Base-by-base conservation (phyloP, 2,113 vertebrate species). In the Elephantulus edwardii region DNA sequence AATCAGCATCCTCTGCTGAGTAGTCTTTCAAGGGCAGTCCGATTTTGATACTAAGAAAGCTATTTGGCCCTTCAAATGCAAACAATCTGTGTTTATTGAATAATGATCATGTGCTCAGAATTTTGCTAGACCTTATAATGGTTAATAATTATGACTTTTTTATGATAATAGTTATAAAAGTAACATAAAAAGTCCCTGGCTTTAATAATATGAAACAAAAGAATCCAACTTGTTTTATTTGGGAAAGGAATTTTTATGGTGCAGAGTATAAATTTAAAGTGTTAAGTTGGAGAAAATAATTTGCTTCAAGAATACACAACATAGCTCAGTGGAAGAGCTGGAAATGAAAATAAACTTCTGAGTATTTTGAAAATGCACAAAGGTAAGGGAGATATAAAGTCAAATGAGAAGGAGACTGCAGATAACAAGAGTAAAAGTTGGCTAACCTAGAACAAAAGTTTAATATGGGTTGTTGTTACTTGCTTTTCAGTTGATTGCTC, bases 1-100 rank as follows among this genome's bases (percentile, higher is more conserved):
- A 93, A 92, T 95, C 86, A 93, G 83, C 42, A 86, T 70, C 24
- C 93, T 95, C 58, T 90, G 50, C 50, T 66, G 75, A 96, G 66
- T 26, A 88, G 38, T 19, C 38, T 93, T 94, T 88, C 76, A 86
- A 94, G 66, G 66, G 14, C 71, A 91, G 60, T 83, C n/a, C 76
- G 77, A 28, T 66, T 86, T 93, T 80, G 74, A 68, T 68, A 90
- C n/a, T 56, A 80, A 78, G 26, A 84, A 89, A 87, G 20, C 5
- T 46, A 28, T 85, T 35, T 56, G 24, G 83, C 46, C 48, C 35
- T 75, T 80, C 74, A 89, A 44, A 85, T 46, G 54, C 33, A 94
- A 60, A 20, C 30, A 24, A 46, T 76, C 35, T 74, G 8, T 54
- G 56, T 72, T 89, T 75, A 76, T 35, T 70, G 1, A 92, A 85